These are phyloP conservation scores for Alentia gelatinosa DNA, from an alignment of 2,888 invertebrate genomes.

Conservation along the genomic window DNA sequence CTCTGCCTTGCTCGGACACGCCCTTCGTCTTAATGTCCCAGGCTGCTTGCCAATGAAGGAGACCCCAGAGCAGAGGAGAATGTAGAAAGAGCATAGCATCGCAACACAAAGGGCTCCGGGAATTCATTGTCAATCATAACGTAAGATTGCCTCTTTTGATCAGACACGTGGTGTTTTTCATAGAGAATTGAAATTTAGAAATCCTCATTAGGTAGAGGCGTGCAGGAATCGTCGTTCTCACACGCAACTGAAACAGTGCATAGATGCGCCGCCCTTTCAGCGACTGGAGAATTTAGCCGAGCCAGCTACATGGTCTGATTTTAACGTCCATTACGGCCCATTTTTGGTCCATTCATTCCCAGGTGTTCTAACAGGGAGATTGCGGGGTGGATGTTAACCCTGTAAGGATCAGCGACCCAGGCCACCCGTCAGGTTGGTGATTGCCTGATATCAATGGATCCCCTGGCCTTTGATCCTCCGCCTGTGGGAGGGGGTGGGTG, in stretches of 20 bases:
- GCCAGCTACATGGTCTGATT: neutral
- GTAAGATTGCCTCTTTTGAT: slow-evolving; percentile 1
- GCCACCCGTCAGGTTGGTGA: neutral
- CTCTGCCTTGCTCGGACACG: neutral
- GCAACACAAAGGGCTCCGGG: neutral
- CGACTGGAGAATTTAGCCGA: neutral
- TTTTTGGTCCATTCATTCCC: neutral
- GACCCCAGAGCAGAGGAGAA: too few species aligned
- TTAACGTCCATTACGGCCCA: neutral
- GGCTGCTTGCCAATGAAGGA: too few species aligned
- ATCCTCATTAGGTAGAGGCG: neutral
- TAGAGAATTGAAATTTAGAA: neutral
- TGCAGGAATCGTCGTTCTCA: neutral
- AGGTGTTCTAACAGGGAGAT: slow-evolving; percentile 33
- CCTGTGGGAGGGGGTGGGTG: neutral
- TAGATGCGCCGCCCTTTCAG: neutral
- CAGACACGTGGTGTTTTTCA: neutral
- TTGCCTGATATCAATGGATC: slow-evolving; percentile 33
- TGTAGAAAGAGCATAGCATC: too few species aligned
- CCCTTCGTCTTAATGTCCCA: neutral
- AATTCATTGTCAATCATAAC: neutral
- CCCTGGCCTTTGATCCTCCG: slow-evolving; percentile 17
- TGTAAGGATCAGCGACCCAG: neutral
- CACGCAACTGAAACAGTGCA: neutral
- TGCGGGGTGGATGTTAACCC: slow-evolving; percentile 13